These are phyloP conservation scores for Atta texana DNA, from an alignment of 1,140 invertebrate species.

Conservation along the genomic window DNA sequence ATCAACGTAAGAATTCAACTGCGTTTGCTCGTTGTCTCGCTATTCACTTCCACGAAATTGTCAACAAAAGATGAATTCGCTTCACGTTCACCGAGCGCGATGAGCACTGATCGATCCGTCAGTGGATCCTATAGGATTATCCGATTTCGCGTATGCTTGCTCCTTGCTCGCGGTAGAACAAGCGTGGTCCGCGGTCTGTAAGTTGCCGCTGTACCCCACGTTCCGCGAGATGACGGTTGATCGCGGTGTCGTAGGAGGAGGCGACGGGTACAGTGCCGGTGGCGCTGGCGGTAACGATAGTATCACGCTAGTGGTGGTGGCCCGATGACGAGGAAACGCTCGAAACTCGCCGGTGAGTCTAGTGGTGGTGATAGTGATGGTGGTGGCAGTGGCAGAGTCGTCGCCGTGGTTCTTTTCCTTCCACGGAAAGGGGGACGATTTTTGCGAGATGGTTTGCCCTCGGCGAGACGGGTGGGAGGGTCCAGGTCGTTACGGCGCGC, in stretches of 20 bases:
- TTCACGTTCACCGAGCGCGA: conserved; percentile 7
- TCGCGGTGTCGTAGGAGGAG: conserved; percentile 72
- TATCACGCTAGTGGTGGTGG: conserved; percentile 73
- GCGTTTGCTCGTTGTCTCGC: not conserved
- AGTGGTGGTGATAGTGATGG: conserved; percentile 57
- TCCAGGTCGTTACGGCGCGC: conserved; percentile 78
- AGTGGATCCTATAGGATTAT: not conserved
- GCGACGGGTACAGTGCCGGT: conserved; percentile 69
- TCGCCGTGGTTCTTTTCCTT: conserved; percentile 84
- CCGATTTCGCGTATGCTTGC: not conserved
- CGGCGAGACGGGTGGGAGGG: conserved; percentile 84
- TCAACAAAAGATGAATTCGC: not conserved
- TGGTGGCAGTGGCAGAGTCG: conserved; percentile 80
- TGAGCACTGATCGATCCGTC: conserved; percentile 23
- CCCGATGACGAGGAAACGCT: conserved; percentile 61
- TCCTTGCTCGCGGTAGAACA: conserved; percentile 72
- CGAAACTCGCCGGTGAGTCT: conserved; percentile 60
- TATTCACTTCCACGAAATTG: conserved; percentile 50
- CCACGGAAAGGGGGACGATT: conserved; percentile 85
- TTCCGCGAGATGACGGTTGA: conserved; percentile 76
- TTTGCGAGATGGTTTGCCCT: conserved; percentile 86
- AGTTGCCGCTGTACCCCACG: conserved; percentile 70
- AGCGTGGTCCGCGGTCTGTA: conserved; percentile 70
- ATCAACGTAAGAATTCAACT: conserved; percentile 23
- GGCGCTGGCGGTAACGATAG: conserved; percentile 74